phyloP scores from a whole-genome alignment of 2,113 vertebrate species.

The Microcebus jonahi region DNA sequence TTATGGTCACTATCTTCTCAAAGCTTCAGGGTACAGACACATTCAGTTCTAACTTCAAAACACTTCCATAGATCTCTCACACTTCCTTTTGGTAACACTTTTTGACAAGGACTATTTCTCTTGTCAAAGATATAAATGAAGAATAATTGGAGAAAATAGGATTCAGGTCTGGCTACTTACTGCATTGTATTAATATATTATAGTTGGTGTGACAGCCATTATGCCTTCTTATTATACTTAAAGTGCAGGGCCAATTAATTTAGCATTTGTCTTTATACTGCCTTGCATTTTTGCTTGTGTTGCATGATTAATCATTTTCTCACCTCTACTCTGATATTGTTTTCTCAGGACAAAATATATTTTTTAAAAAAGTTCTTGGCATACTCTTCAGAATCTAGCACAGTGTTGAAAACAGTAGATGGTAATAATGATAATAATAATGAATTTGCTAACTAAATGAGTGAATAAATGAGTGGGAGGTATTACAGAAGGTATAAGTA shows the following conservation, averaged over 20 bases:
- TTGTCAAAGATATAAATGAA: constrained; percentile 13
- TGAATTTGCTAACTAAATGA: not conserved
- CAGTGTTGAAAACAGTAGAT: not conserved
- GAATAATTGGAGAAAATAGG: constrained; percentile 24
- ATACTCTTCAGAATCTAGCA: not conserved
- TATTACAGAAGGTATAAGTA: not conserved
- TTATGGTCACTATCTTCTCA: not conserved
- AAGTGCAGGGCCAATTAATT: not conserved
- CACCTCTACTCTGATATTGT: not conserved
- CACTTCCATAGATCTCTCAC: not conserved
- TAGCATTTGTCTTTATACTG: not conserved
- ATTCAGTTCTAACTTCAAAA: not conserved
- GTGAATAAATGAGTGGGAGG: not conserved
- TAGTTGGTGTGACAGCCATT: not conserved
- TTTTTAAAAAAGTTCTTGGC: not conserved
- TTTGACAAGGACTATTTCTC: not conserved
- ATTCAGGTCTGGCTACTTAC: not conserved
- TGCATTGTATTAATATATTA: not conserved
- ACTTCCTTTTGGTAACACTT: not conserved
- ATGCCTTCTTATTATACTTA: not conserved
- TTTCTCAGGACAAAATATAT: not conserved
- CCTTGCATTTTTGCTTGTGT: not conserved
- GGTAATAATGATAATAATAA: not conserved
- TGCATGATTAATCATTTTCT: not conserved
- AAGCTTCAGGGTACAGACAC: not conserved